phyloP scores from a whole-genome alignment of 1,140 invertebrate species.

The Gerris buenoi region DNA sequence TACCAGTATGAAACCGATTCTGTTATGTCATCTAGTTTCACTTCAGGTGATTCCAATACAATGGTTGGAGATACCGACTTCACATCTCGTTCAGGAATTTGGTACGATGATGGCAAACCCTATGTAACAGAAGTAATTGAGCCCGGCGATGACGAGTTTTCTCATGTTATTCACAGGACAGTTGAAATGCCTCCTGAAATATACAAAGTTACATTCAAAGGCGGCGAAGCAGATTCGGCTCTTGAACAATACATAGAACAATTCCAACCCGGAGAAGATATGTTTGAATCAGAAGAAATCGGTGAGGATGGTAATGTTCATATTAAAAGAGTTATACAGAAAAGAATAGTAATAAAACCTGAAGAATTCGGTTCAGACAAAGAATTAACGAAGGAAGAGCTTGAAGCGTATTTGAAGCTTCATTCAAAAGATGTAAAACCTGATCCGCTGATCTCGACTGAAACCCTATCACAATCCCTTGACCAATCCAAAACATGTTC shows the following conservation, averaged over 20 bases:
- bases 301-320: conserved; percentile 37
- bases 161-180: conserved; percentile 32
- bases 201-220: conserved; percentile 37
- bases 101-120: conserved; percentile 30
- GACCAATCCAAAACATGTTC: neutral
- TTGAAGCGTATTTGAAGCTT: conserved; percentile 23
- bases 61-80: conserved; percentile 53
- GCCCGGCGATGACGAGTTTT: conserved; percentile 29
- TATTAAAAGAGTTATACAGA: conserved; percentile 34
- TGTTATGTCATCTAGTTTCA: conserved; percentile 63
- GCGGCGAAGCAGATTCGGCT: conserved; percentile 34
- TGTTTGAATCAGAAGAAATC: conserved; percentile 32
- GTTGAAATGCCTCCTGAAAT: conserved; percentile 37
- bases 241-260: conserved; percentile 34
- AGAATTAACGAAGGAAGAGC: conserved; percentile 20
- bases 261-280: conserved; percentile 36
- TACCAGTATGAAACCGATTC: conserved; percentile 69
- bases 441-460: conserved; percentile 2
- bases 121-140: conserved; percentile 35
- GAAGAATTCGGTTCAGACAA: conserved; percentile 22
- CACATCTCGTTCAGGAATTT: conserved; percentile 27
- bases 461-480: neutral
- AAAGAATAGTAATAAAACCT: conserved; percentile 32
- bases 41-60: conserved; percentile 56
- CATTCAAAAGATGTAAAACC: neutral